phyloP scores from a whole-genome alignment of 2,113 vertebrate genomes.

The Progne subis region DNA sequence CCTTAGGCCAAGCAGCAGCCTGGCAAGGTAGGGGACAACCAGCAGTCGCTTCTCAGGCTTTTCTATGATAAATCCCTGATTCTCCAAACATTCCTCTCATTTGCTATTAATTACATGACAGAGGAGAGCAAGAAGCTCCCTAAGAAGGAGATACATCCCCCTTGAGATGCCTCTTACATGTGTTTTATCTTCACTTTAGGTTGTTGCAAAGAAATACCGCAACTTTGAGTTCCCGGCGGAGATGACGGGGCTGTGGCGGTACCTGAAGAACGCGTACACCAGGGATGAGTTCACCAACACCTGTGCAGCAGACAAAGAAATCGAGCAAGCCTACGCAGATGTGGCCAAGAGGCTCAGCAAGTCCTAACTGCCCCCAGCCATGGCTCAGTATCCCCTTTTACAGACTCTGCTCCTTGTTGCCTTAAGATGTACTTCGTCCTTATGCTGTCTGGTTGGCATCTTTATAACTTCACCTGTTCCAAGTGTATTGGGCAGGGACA shows the following conservation, averaged over 20 bases:
- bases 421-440: conserved; percentile 36
- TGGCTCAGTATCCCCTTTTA: conserved; percentile 8
- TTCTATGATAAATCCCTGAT: background rate
- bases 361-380: conserved; percentile 66
- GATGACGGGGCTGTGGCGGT: conserved; percentile 90
- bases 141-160: background rate
- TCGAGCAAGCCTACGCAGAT: conserved; percentile 90
- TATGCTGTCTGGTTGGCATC: conserved; percentile 12
- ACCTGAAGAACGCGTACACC: conserved; percentile 87
- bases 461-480: background rate
- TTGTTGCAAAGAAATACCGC: conserved; percentile 94
- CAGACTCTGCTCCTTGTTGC: conserved; percentile 52
- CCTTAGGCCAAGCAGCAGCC: background rate
- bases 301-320: conserved; percentile 89
- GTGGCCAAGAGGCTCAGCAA: conserved; percentile 90
- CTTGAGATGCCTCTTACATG: background rate
- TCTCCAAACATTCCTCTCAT: background rate
- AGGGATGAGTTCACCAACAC: conserved; percentile 97
- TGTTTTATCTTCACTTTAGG: conserved; percentile 70
- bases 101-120: background rate
- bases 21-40: background rate
- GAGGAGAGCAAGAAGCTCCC: background rate
- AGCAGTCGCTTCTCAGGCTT: background rate
- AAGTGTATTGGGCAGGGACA: background rate
- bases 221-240: conserved; percentile 90